These are phyloP conservation scores for Centropus unirufus DNA, from an alignment of 2,113 vertebrate species.

Conservation along the genomic window DNA sequence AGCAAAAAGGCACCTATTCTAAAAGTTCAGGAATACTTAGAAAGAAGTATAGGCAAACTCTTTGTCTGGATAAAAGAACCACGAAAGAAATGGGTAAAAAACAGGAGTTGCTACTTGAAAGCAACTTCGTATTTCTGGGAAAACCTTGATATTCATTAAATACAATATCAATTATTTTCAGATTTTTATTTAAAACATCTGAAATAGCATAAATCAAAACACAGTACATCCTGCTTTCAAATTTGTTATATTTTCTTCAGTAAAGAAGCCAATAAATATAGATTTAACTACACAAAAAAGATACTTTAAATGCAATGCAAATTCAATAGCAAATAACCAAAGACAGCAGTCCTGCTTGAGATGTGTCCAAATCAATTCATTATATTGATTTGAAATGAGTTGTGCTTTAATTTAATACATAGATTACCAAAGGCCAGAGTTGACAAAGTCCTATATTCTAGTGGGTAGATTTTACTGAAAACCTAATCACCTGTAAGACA, in stretches of 20 bases:
- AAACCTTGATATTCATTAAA: not conserved
- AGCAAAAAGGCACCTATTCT: not conserved
- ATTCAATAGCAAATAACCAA: slow-evolving; percentile 62
- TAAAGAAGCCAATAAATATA: slow-evolving; percentile 38
- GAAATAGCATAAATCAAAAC: not conserved
- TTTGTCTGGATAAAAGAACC: not conserved
- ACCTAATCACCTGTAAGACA: slow-evolving; percentile 7
- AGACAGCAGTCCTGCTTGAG: slow-evolving; percentile 47
- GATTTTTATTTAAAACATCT: not conserved
- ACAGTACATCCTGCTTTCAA: not conserved
- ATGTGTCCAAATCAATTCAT: slow-evolving; percentile 60
- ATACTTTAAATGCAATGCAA: slow-evolving; percentile 43
- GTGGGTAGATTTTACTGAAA: slow-evolving; percentile 7
- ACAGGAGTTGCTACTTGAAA: not conserved
- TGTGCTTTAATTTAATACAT: slow-evolving; percentile 64
- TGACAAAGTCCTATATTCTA: slow-evolving; percentile 44
- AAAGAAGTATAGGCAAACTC: not conserved
- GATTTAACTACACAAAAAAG: slow-evolving; percentile 58
- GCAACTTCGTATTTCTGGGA: not conserved
- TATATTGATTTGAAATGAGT: slow-evolving; percentile 56
- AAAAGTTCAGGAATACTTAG: not conserved
- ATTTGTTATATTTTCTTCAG: not conserved
- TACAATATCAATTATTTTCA: not conserved
- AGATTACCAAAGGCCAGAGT: slow-evolving; percentile 49
- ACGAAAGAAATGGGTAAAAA: not conserved